Conservation (phyloP, 2,888 invertebrate species). For the Oscheius myriophilus region DNA sequence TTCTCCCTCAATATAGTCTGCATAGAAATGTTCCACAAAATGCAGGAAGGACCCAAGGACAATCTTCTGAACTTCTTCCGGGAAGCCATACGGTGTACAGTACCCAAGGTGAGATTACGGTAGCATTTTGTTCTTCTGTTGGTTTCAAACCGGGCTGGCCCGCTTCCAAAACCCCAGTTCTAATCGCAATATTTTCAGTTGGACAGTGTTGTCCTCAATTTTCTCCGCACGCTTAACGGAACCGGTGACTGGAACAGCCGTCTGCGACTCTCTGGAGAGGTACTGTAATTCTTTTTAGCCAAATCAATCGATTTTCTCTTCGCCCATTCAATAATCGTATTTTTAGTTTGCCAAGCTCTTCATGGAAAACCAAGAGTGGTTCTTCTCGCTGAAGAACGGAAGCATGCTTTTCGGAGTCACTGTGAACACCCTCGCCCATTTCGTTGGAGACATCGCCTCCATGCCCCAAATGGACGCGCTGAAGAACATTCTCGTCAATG, state of each 20-base stretch:
- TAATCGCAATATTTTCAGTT: slow-evolving; percentile 35
- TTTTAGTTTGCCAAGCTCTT: slow-evolving; percentile 35
- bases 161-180: too few relatives aligned
- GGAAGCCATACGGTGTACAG: slow-evolving; percentile 49
- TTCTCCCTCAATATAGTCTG: slow-evolving; percentile 46
- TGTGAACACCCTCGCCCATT: slow-evolving; percentile 36
- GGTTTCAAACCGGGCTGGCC: too few relatives aligned
- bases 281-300: too few relatives aligned
- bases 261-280: slow-evolving; percentile 19
- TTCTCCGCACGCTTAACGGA: slow-evolving; percentile 38
- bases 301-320: too few relatives aligned
- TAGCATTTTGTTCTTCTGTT: too few relatives aligned
- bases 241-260: slow-evolving; percentile 36
- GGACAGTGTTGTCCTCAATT: slow-evolving; percentile 56
- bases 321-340: too few relatives aligned
- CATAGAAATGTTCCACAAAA: slow-evolving; percentile 40
- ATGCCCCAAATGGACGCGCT: neutral
- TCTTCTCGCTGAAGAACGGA: slow-evolving; percentile 33
- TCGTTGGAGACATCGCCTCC: slow-evolving; percentile 33
- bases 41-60: slow-evolving; percentile 39
- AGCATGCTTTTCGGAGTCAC: slow-evolving; percentile 26
- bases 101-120: slow-evolving; percentile 34
- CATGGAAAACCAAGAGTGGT: slow-evolving; percentile 33
- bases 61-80: slow-evolving; percentile 49
- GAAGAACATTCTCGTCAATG: slow-evolving; percentile 12